Percentiles rank a stretch among this genome's conserved stretches.
Evolutionary conservation across 2,797 vertebrate species (phyloP).

Genomic region (Eulemur coronatus): DNA sequence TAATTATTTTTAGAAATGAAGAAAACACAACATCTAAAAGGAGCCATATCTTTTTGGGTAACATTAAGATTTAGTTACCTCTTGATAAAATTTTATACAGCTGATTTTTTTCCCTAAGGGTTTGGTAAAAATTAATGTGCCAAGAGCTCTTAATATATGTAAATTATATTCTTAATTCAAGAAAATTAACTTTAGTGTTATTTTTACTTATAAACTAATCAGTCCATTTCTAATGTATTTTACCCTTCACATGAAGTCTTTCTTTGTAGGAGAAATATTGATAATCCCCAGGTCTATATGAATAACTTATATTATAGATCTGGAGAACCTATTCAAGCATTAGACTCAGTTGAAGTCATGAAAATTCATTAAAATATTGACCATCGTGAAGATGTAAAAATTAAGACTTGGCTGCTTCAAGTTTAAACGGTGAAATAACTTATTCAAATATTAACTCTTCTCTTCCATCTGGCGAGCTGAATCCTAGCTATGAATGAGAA

Average conservation of each 20-base stretch:
- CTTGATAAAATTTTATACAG: not conserved
- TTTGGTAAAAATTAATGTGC: not conserved
- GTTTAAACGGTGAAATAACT: conserved; percentile 7
- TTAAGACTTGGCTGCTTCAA: not conserved
- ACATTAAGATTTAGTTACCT: conserved; percentile 30
- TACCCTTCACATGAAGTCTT: not conserved
- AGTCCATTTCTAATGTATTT: not conserved
- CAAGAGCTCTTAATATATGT: not conserved
- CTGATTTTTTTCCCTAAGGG: not conserved
- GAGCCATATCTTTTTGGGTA: not conserved
- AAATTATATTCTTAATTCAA: conserved; percentile 23
- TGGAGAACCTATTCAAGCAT: not conserved
- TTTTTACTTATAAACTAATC: conserved; percentile 12
- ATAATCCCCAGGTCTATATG: not conserved
- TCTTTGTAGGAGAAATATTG: not conserved
- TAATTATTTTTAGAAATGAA: conserved; percentile 29
- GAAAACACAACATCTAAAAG: conserved; percentile 24
- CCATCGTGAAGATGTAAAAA: conserved; percentile 17
- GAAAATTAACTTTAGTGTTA: conserved; percentile 4
- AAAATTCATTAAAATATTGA: conserved; percentile 46
- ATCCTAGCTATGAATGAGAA: not conserved
- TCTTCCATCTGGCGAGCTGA: not conserved
- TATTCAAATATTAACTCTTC: not conserved
- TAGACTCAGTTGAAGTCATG: not conserved
- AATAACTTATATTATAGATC: conserved; percentile 9